phyloP scores from a whole-genome alignment of 2,113 vertebrate species.

The Pelmatolapia mariae region DNA sequence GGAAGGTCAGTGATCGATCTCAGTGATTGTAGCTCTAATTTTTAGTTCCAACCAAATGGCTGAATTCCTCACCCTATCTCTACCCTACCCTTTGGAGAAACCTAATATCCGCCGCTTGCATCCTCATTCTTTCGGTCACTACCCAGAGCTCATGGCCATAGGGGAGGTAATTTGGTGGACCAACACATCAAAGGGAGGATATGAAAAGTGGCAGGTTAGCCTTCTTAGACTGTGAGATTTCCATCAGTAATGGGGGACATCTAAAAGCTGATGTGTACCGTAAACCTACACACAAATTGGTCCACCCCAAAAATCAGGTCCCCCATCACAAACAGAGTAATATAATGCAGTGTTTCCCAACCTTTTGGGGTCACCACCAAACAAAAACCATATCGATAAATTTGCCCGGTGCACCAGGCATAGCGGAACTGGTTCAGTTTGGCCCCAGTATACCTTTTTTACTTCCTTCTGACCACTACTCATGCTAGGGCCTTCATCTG shows the following conservation, averaged over 20 bases:
- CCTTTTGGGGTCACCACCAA: not conserved
- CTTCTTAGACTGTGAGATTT: not conserved
- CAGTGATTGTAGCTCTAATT: not conserved
- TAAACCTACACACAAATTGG: not conserved
- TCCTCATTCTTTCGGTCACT: not conserved
- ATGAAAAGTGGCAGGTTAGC: not conserved
- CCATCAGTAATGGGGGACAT: not conserved
- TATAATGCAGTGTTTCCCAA: not conserved
- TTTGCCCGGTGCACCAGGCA: not conserved
- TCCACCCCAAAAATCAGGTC: not conserved
- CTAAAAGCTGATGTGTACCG: accelerated
- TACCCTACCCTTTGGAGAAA: not conserved
- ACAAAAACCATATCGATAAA: not conserved
- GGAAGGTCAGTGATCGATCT: not conserved
- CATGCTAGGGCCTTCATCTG: not conserved
- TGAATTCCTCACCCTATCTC: not conserved
- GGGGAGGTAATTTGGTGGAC: not conserved
- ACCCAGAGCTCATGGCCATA: not conserved
- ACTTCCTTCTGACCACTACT: not conserved
- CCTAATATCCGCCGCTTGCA: accelerated
- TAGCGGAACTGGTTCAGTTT: not conserved
- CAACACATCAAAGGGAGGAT: not conserved
- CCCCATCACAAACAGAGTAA: not conserved
- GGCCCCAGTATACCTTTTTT: not conserved
- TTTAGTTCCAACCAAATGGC: not conserved